These are phyloP conservation scores for Blomia tropicalis DNA, from an alignment of 2,888 invertebrate genomes.

Conservation along the genomic window DNA sequence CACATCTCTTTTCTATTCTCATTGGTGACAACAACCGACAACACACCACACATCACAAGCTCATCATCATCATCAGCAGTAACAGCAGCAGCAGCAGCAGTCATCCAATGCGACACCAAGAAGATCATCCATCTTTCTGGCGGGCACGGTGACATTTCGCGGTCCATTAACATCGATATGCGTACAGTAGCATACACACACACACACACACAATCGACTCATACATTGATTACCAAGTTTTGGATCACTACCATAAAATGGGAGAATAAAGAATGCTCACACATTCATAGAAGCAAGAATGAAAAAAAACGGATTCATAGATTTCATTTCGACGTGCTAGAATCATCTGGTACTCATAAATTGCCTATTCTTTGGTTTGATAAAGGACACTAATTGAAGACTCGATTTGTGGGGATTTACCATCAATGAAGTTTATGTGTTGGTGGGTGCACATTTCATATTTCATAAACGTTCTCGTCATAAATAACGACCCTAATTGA, in stretches of 20 bases:
- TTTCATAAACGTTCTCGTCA: not conserved
- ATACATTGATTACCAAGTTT: too few relatives aligned
- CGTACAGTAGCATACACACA: too few relatives aligned
- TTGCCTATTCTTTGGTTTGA: too few relatives aligned
- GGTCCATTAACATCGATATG: conserved; percentile 4
- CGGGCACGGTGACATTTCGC: conserved; percentile 15
- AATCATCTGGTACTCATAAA: too few relatives aligned
- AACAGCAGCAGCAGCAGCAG: not conserved
- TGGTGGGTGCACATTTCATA: not conserved
- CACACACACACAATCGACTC: too few relatives aligned
- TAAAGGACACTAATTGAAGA: not conserved
- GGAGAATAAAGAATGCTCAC: too few relatives aligned
- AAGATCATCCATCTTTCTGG: conserved; percentile 7
- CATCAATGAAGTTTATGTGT: too few relatives aligned
- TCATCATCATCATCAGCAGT: not conserved
- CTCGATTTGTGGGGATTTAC: not conserved
- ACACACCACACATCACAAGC: not conserved
- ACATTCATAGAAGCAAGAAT: not conserved
- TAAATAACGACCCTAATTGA: conserved; percentile 6
- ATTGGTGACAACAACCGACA: not conserved
- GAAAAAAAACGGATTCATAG: too few relatives aligned
- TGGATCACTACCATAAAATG: too few relatives aligned
- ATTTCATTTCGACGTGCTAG: too few relatives aligned
- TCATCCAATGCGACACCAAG: not conserved
- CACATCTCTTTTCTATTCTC: not conserved